phyloP scores from a whole-genome alignment of 2,797 vertebrate genomes.

The Phylloscopus collybita region DNA sequence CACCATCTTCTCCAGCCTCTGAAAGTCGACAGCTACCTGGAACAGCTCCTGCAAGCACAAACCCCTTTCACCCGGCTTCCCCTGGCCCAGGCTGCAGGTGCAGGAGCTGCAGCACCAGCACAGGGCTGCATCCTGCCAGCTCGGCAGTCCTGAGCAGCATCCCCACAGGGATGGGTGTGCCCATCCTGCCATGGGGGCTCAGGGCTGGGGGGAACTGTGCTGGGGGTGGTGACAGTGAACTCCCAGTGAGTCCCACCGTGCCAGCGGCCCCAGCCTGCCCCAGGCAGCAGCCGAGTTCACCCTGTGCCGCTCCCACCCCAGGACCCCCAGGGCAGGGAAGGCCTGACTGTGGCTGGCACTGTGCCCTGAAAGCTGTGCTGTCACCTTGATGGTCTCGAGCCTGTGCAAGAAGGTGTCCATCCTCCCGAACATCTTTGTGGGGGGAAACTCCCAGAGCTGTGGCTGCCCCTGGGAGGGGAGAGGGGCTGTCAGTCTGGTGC shows the following conservation, averaged over 20 bases:
- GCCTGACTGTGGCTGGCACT: accelerated
- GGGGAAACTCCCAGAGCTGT: constrained; percentile 76
- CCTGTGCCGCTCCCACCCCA: accelerated
- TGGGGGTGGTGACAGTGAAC: accelerated
- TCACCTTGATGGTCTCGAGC: constrained; percentile 76
- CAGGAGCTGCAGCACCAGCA: background rate
- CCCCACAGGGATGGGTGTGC: background rate
- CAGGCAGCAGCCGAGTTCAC: accelerated
- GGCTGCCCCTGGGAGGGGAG: constrained; percentile 42
- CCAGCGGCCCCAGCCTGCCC: accelerated
- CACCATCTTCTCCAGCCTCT: constrained; percentile 77
- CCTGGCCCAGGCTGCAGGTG: background rate
- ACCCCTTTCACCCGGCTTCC: accelerated
- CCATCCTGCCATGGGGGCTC: accelerated
- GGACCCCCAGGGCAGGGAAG: no score
- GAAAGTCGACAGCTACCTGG: constrained; percentile 70
- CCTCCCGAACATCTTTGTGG: constrained; percentile 71
- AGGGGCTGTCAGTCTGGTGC: background rate
- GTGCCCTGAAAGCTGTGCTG: background rate
- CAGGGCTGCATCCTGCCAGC: accelerated
- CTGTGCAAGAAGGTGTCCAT: constrained; percentile 76
- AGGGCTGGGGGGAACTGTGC: accelerated
- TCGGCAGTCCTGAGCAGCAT: background rate
- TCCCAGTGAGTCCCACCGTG: background rate
- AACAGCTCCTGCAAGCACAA: constrained; percentile 73